Conservation (phyloP, 2,888 invertebrate genomes). For the Himalopsyche tibetana region DNA sequence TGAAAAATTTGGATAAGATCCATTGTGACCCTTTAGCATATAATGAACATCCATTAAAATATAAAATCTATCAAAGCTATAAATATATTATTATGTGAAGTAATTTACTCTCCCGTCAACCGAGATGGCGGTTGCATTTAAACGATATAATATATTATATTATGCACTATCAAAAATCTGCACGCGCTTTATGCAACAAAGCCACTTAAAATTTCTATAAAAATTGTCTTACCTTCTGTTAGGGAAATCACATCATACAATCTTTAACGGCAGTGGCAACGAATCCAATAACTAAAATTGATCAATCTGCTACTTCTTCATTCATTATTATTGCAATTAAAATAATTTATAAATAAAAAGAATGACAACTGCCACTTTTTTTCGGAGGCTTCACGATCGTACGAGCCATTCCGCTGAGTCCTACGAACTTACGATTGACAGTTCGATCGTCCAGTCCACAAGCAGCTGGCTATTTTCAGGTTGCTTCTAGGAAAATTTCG, state of each 20-base stretch:
- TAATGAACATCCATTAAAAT: too few relatives aligned
- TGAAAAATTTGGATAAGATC: too few relatives aligned
- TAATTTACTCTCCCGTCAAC: neutral
- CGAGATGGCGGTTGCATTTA: neutral
- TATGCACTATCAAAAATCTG: neutral
- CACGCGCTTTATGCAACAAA: neutral
- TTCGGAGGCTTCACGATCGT: slow-evolving; percentile 43
- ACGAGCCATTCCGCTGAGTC: slow-evolving; percentile 50
- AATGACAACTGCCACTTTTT: slow-evolving; percentile 22
- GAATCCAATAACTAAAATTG: slow-evolving; percentile 18
- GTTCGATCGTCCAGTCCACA: slow-evolving; percentile 51
- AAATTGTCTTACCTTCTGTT: slow-evolving; percentile 47
- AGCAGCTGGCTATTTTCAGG: slow-evolving; percentile 56
- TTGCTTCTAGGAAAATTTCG: slow-evolving; percentile 37
- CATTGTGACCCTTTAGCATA: too few relatives aligned
- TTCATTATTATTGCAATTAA: slow-evolving; percentile 12
- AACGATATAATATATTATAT: neutral
- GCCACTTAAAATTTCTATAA: neutral
- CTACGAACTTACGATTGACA: slow-evolving; percentile 54
- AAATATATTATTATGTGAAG: neutral
- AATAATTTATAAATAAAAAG: neutral
- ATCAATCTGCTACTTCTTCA: slow-evolving; percentile 14
- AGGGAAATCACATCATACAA: slow-evolving; percentile 39
- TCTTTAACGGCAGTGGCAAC: neutral
- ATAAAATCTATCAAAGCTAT: too few relatives aligned